Percentiles rank a stretch among this genome's conserved stretches.
These are phyloP conservation scores for Microcebus ravelobensis DNA, from an alignment of 2,113 vertebrate species.

Conservation along the genomic window DNA sequence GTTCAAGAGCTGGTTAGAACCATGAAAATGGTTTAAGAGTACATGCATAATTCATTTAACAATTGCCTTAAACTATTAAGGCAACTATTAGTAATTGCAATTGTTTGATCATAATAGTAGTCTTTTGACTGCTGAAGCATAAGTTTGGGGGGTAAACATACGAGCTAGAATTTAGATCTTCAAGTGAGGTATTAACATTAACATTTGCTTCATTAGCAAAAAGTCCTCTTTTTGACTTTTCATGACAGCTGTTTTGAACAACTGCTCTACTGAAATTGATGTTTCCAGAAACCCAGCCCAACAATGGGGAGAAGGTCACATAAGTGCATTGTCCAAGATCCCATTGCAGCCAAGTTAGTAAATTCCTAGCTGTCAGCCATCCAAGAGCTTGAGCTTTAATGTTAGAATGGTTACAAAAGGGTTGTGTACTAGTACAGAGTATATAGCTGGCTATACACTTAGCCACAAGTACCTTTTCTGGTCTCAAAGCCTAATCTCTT, in stretches of 20 bases:
- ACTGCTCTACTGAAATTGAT: conserved; percentile 61
- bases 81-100: neutral
- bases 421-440: neutral
- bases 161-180: conserved; percentile 40
- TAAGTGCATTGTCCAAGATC: neutral
- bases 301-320: neutral
- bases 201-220: conserved; percentile 56
- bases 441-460: neutral
- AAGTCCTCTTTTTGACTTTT: neutral
- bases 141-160: neutral
- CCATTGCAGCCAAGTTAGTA: neutral
- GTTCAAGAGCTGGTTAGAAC: conserved; percentile 34
- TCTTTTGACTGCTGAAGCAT: neutral
- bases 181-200: conserved; percentile 2
- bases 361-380: neutral
- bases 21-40: neutral
- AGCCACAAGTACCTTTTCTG: neutral
- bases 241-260: conserved; percentile 66
- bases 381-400: neutral
- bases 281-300: conserved; percentile 39
- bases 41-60: neutral
- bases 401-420: neutral
- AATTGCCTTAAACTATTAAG: neutral
- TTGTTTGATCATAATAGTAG: neutral
- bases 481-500: neutral